Evolutionary conservation across 2,888 invertebrate species (phyloP).

Genomic region (Dryobotodes eremita): DNA sequence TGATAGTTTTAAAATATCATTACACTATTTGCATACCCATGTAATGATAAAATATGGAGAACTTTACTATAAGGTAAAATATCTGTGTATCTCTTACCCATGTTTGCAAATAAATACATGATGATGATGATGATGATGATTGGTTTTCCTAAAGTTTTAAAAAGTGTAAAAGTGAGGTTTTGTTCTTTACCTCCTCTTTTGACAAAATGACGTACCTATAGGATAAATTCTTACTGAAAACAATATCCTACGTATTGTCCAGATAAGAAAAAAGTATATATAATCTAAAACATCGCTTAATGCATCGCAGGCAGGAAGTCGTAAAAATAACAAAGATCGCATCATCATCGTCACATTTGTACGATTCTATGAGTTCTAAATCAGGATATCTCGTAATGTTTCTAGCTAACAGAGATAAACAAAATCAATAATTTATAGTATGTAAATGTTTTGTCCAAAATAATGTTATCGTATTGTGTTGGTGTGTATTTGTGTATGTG

Average conservation of each 20-base stretch:
- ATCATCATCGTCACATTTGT: slow-evolving; percentile 54
- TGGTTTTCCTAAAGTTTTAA: too few species aligned
- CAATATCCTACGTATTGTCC: background rate
- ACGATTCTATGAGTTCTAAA: slow-evolving; percentile 49
- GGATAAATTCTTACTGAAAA: slow-evolving; percentile 2
- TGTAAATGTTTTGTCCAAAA: slow-evolving; percentile 64
- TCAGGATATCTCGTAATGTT: slow-evolving; percentile 51
- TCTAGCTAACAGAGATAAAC: slow-evolving; percentile 53
- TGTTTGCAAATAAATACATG: too few species aligned
- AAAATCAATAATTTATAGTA: slow-evolving; percentile 44
- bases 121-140: too few species aligned
- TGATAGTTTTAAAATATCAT: too few species aligned
- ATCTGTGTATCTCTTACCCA: too few species aligned
- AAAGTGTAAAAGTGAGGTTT: too few species aligned
- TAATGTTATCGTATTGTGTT: slow-evolving; percentile 53
- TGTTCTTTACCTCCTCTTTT: too few species aligned
- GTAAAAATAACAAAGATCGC: slow-evolving; percentile 37
- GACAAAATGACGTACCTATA: background rate
- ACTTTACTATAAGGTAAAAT: too few species aligned
- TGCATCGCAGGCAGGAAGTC: slow-evolving; percentile 39
- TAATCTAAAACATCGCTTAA: slow-evolving; percentile 11
- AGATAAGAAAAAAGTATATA: background rate
- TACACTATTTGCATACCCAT: too few species aligned
- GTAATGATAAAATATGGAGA: too few species aligned
- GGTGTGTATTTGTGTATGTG: slow-evolving; percentile 70